Evolutionary conservation across 2,888 invertebrate genomes (phyloP), one percentile per base, ranked within the genome.

Genomic region (Resseliella maxima): DNA sequence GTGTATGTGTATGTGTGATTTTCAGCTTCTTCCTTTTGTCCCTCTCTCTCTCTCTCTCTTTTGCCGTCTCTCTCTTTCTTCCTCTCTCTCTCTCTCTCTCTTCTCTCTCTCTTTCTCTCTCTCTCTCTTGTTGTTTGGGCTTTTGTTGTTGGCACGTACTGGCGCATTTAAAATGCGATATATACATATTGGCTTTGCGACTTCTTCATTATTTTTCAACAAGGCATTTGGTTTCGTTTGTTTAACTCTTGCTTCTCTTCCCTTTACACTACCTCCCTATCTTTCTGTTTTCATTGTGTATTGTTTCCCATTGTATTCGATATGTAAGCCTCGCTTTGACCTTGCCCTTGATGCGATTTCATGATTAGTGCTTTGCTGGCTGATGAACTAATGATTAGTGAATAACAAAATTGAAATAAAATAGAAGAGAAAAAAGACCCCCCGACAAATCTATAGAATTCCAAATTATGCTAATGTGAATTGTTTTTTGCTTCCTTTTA

Each of bases 351-450:
- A 35, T 72, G 72, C 72, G 72, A 27, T 72, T 31, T 15, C 35
- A 31, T 35, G 31, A 72, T 72, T 72, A 31, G 72, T 72, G 24
- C 24, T 27, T 27, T 59, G 5, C 2, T 72, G 72, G 72, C 15
- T 72, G 72, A 72, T 72, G 72, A 72, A 72, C 72, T 72, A 72
- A 35, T 72, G 72, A 72, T 72, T 72, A 72, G 72, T 35, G n/a
- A 72, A 72, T 10, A 12, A 50, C 50, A 18, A 50, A 50, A 8
- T 10, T 10, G 8, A 2, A 50, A 50, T 2, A 50, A 59, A 24
- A 59, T 24, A 59, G n/a, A n/a, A n/a, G n/a, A n/a, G n/a, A n/a
- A n/a, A n/a, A n/a, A n/a, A n/a, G n/a, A n/a, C n/a, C n/a, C n/a
- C n/a, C n/a, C n/a, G n/a, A n/a, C n/a, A 59, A 72, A 72, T 35